These are phyloP conservation scores for Leptopterna dolabrata DNA, from an alignment of 2,888 invertebrate genomes.

Conservation along the genomic window DNA sequence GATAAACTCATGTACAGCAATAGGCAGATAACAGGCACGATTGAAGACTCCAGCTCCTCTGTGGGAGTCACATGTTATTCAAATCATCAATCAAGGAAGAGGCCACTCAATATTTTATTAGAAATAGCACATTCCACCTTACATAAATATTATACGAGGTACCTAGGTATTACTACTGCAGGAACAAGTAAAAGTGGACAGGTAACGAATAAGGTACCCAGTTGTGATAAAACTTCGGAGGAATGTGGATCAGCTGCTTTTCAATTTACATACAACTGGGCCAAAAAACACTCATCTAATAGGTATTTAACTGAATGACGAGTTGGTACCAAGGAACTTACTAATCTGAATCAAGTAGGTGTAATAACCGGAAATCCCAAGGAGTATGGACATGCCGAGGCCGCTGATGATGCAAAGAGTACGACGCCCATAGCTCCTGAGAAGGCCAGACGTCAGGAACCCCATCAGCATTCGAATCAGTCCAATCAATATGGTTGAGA, in stretches of 20 bases:
- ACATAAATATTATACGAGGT: too few relatives aligned
- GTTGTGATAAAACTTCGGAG: too few relatives aligned
- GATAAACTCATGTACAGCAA: constrained; percentile 72
- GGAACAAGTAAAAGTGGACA: too few relatives aligned
- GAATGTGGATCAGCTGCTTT: too few relatives aligned
- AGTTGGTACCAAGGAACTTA: constrained; percentile 14
- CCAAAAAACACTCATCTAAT: too few relatives aligned
- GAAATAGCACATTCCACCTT: too few relatives aligned
- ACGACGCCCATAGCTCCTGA: constrained; percentile 70
- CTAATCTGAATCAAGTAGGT: constrained; percentile 64
- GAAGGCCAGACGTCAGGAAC: constrained; percentile 71
- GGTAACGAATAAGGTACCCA: too few relatives aligned
- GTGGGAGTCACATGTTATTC: not conserved
- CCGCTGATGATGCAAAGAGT: constrained; percentile 70
- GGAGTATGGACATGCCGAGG: constrained; percentile 71
- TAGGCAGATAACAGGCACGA: constrained; percentile 68
- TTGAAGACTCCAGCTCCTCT: constrained; percentile 58
- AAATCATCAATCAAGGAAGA: not conserved
- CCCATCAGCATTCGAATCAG: constrained; percentile 72
- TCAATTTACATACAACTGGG: too few relatives aligned
- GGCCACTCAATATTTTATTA: too few relatives aligned
- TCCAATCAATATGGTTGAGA: constrained; percentile 72
- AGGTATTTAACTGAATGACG: too few relatives aligned
- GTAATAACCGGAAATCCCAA: constrained; percentile 71
- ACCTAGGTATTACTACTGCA: too few relatives aligned